These are phyloP conservation scores for Myripristis jacobus DNA, from an alignment of 2,797 vertebrate species.

Conservation along the genomic window DNA sequence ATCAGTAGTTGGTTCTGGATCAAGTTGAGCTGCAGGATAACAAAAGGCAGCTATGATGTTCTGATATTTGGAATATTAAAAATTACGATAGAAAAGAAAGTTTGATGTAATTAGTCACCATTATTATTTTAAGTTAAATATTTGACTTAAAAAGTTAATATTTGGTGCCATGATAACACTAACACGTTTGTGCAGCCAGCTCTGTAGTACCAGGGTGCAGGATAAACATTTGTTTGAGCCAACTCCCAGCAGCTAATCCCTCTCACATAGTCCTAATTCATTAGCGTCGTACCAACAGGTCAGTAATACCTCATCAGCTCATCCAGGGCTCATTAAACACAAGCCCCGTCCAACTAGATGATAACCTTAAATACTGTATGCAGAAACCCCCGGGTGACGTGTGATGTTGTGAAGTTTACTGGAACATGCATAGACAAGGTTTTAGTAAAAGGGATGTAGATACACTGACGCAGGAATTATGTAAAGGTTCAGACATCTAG, in stretches of 20 bases:
- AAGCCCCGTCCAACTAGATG: conserved; percentile 4
- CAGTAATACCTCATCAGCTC: conserved; percentile 35
- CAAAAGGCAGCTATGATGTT: neutral
- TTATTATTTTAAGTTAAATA: neutral
- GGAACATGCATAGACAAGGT: no score
- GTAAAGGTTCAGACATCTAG: neutral
- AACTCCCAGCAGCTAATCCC: conserved; percentile 38
- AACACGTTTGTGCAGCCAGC: neutral
- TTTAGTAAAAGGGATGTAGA: neutral
- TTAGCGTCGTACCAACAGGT: conserved; percentile 1
- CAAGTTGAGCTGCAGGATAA: neutral
- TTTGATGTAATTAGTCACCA: conserved; percentile 9
- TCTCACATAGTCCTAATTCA: conserved; percentile 38
- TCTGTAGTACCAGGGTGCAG: conserved; percentile 15
- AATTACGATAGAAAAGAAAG: neutral
- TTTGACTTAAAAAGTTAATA: conserved; percentile 8
- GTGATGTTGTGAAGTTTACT: no score
- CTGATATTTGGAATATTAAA: neutral
- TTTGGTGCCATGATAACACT: neutral
- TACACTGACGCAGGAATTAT: neutral
- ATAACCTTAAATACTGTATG: neutral
- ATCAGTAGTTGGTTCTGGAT: neutral
- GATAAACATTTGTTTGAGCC: conserved; percentile 45
- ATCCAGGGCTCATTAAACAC: conserved; percentile 40
- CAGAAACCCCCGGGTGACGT: neutral